A percentile compares a stretch with the other conserved stretches of the same genome.
phyloP scores from a whole-genome alignment of 2,888 invertebrate species.

The Sabatieria punctata region DNA sequence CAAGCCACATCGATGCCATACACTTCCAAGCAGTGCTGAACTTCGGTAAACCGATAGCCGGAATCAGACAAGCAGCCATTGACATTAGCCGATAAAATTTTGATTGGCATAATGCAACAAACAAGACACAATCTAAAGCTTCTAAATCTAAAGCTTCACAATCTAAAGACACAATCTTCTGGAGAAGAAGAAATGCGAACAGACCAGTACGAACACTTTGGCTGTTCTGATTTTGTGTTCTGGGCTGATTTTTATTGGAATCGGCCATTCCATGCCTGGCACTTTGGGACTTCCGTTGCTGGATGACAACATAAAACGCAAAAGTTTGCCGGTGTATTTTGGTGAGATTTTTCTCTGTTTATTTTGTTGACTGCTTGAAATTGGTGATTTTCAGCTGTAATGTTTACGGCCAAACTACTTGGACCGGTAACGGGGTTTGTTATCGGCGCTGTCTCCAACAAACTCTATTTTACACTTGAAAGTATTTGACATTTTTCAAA shows the following conservation, averaged over 20 bases:
- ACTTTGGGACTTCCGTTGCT: constrained; percentile 28
- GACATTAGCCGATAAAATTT: too few relatives aligned
- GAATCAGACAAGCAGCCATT: too few relatives aligned
- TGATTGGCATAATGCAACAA: too few relatives aligned
- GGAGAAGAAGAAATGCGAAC: background rate
- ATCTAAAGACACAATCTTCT: too few relatives aligned
- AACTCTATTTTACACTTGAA: constrained; percentile 24
- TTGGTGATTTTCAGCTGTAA: constrained; percentile 28
- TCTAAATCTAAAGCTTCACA: too few relatives aligned
- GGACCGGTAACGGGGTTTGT: constrained; percentile 28
- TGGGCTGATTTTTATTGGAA: constrained; percentile 26
- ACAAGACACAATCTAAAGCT: too few relatives aligned
- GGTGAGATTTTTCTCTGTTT: too few relatives aligned
- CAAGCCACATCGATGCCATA: too few relatives aligned
- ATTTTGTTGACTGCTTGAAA: too few relatives aligned
- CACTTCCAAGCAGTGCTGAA: too few relatives aligned
- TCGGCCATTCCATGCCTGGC: constrained; percentile 31
- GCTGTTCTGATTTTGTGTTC: constrained; percentile 28
- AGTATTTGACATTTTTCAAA: too few relatives aligned
- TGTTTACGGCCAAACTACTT: constrained; percentile 29
- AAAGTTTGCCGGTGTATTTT: constrained; percentile 27
- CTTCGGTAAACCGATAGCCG: too few relatives aligned
- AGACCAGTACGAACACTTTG: constrained; percentile 18
- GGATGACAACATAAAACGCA: constrained; percentile 30
- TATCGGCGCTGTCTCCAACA: constrained; percentile 25